These are phyloP conservation scores for Scophthalmus maximus DNA, from an alignment of 2,113 vertebrate genomes.

Conservation along the genomic window DNA sequence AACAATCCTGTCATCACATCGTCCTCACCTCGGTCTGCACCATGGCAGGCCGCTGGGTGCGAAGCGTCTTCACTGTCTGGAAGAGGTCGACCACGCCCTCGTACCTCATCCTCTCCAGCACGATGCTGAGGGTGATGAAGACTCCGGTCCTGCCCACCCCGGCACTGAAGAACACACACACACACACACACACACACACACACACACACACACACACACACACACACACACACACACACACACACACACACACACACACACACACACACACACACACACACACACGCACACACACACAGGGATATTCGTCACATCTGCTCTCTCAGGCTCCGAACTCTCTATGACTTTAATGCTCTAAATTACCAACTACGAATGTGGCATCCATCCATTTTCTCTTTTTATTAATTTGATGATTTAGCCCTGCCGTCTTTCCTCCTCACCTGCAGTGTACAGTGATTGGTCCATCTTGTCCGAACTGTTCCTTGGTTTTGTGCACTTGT, in stretches of 20 bases:
- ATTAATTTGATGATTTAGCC: neutral
- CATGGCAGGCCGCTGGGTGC: constrained; percentile 96
- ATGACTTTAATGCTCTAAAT: neutral
- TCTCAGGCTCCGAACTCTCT: neutral
- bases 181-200: neutral
- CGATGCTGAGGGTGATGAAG: constrained; percentile 96
- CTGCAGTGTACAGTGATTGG: constrained; percentile 98
- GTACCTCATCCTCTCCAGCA: constrained; percentile 96
- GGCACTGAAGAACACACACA: constrained; percentile 78
- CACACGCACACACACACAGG: neutral
- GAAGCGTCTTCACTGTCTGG: constrained; percentile 96
- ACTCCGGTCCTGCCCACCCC: constrained; percentile 95
- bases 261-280: constrained; percentile 1
- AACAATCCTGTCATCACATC: rapidly evolving
- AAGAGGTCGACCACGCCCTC: constrained; percentile 97
- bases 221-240: constrained; percentile 8
- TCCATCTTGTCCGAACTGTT: constrained; percentile 96
- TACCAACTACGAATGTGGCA: neutral
- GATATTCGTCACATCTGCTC: neutral
- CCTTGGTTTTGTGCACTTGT: constrained; percentile 98
- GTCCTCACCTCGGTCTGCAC: constrained; percentile 94
- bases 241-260: constrained; percentile 25
- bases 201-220: neutral
- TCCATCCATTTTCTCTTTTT: neutral
- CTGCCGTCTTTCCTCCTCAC: constrained; percentile 69